Percentiles rank a stretch among this genome's conserved stretches.
Conservation (phyloP, 2,797 vertebrate species). For the Gymnoscopelus microlampas region DNA sequence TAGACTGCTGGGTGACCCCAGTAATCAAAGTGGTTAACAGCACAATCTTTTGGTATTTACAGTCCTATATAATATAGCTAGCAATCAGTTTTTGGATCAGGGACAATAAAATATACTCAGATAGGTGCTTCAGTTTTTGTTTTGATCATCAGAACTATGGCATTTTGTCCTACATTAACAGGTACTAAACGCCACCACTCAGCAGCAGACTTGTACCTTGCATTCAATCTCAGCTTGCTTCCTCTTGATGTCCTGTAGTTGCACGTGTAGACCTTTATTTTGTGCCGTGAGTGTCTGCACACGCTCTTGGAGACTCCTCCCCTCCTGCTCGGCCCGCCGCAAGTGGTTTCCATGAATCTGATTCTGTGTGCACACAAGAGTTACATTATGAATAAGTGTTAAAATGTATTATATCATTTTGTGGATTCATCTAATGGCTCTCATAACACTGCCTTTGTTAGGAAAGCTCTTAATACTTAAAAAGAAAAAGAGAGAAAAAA, state of each 20-base stretch:
- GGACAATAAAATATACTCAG: too few relatives aligned
- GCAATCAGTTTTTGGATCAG: neutral
- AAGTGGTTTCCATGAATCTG: conserved; percentile 96
- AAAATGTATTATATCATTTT: neutral
- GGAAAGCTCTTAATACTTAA: too few relatives aligned
- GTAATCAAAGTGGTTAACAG: too few relatives aligned
- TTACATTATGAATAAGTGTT: neutral
- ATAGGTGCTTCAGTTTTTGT: too few relatives aligned
- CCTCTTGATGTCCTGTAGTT: conserved; percentile 90
- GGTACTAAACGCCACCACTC: neutral
- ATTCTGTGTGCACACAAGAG: conserved; percentile 79
- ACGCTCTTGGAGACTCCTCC: conserved; percentile 81
- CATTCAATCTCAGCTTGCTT: conserved; percentile 95
- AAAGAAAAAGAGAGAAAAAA: too few relatives aligned
- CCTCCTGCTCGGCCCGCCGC: conserved; percentile 90
- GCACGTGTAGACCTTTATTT: conserved; percentile 89
- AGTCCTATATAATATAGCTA: neutral
- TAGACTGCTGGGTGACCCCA: too few relatives aligned
- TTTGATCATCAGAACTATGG: neutral
- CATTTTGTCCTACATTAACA: neutral
- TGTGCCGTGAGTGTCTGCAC: conserved; percentile 87
- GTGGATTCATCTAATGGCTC: neutral
- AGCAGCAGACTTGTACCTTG: conserved; percentile 83
- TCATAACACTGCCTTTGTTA: neutral
- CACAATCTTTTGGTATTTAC: too few relatives aligned